Conservation (phyloP, 2,113 vertebrate species). For the Corynorhinus townsendii region DNA sequence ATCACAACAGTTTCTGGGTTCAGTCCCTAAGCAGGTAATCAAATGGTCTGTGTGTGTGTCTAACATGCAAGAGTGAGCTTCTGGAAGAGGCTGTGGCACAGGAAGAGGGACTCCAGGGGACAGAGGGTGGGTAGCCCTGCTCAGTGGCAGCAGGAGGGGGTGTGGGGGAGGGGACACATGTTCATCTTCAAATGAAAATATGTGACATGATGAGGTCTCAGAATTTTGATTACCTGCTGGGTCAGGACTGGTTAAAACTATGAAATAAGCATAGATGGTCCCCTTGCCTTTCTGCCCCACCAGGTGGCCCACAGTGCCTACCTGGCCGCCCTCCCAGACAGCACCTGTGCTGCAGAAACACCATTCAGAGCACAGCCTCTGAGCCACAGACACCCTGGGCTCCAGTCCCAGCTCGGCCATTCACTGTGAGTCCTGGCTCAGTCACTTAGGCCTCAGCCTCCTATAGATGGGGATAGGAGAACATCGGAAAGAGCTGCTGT, state of each 20-base stretch:
- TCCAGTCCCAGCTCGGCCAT: neutral
- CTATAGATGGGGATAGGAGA: neutral
- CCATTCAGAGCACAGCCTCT: neutral
- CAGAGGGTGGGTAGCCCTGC: neutral
- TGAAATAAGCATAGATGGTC: neutral
- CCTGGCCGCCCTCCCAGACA: neutral
- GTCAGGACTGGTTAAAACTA: neutral
- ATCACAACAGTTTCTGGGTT: neutral
- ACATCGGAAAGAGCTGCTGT: neutral
- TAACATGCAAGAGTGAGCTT: neutral
- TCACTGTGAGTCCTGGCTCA: neutral
- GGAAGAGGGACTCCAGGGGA: neutral
- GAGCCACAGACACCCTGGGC: neutral
- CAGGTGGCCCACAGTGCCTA: no score
- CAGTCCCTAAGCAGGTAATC: neutral
- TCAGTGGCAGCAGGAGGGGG: rapidly evolving
- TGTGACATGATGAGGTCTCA: neutral
- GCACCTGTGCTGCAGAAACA: neutral
- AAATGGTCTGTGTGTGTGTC: neutral
- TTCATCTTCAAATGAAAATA: neutral
- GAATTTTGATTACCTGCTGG: neutral
- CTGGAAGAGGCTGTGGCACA: neutral
- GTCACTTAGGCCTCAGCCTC: neutral
- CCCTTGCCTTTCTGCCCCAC: neutral
- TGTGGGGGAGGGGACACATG: rapidly evolving